A percentile compares a stretch with the other conserved stretches of the same genome.
These are phyloP conservation scores for Macquaria australasica DNA, from an alignment of 2,113 vertebrate genomes.

Conservation along the genomic window DNA sequence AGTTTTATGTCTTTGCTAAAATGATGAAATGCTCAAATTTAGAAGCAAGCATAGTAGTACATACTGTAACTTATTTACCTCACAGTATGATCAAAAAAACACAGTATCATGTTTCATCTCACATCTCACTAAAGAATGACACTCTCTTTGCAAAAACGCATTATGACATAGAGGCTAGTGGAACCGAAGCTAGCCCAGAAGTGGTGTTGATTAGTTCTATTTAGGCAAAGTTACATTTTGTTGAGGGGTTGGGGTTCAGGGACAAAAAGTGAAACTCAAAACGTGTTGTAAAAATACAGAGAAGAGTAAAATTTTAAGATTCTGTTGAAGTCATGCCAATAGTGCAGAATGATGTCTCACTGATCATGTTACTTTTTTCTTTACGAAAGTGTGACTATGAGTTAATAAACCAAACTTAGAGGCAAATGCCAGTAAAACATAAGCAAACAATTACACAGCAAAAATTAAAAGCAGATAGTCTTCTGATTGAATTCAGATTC, in stretches of 20 bases:
- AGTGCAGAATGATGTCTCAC: background rate
- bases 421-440: conserved; percentile 47
- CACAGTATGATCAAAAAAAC: background rate
- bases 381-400: conserved; percentile 34
- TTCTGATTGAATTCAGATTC: conserved; percentile 7
- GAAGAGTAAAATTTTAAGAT: background rate
- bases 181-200: no score
- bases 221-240: background rate
- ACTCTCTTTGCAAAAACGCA: background rate
- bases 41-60: background rate
- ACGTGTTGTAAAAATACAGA: background rate
- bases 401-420: conserved; percentile 38
- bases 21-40: background rate
- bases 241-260: background rate
- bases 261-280: conserved; percentile 1
- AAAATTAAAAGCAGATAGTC: conserved; percentile 38
- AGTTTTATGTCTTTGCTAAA: background rate
- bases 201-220: background rate
- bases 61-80: background rate
- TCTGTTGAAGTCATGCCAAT: background rate
- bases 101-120: background rate
- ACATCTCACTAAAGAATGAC: background rate
- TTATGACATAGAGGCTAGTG: no score
- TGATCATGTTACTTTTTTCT: conserved; percentile 18
- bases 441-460: conserved; percentile 27